These are phyloP conservation scores for Fopius arisanus DNA, from an alignment of 1,140 invertebrate species.

Conservation along the genomic window DNA sequence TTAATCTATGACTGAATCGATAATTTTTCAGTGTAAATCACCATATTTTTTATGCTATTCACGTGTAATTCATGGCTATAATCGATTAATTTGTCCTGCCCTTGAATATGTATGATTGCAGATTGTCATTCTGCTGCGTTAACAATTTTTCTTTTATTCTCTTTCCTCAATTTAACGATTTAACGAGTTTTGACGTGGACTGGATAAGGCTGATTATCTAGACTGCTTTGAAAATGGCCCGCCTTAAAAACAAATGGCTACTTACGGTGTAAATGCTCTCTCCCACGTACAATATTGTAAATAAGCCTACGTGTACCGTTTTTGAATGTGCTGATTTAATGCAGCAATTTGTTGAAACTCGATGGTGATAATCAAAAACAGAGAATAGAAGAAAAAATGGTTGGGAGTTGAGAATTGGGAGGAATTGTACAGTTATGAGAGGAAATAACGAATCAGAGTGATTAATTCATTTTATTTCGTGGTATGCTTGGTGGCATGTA, in stretches of 20 bases:
- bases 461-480: not conserved
- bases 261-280: conserved; percentile 3
- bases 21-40: not conserved
- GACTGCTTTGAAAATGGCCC: conserved; percentile 14
- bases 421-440: conserved; percentile 28
- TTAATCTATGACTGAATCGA: not conserved
- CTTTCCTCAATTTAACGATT: not conserved
- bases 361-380: conserved; percentile 31
- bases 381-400: not conserved
- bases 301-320: not conserved
- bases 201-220: conserved; percentile 7
- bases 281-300: not conserved
- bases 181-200: not conserved
- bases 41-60: not conserved
- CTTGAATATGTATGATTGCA: too few species aligned
- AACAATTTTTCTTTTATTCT: not conserved
- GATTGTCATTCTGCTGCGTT: too few species aligned
- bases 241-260: not conserved
- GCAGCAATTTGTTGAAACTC: conserved; percentile 17
- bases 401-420: not conserved
- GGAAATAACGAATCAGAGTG: not conserved
- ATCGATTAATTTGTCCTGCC: too few species aligned
- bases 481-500: not conserved
- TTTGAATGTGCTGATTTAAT: not conserved
- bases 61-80: not conserved